A percentile compares a stretch with the other conserved stretches of the same genome.
phyloP scores from a whole-genome alignment of 2,113 vertebrate genomes.

The Macrotis lagotis region DNA sequence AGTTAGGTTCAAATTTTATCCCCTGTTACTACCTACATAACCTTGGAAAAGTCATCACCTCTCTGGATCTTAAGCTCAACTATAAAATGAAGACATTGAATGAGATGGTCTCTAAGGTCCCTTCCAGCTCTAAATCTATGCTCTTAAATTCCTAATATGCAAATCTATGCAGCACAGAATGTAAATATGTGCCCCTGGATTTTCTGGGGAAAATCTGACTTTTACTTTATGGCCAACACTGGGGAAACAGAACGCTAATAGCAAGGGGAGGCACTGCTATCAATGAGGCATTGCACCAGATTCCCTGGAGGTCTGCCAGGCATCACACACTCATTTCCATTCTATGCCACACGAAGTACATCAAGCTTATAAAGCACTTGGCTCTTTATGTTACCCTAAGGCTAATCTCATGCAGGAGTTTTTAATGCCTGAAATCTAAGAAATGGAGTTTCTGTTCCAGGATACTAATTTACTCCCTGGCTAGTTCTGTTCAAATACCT shows the following conservation, averaged over 20 bases:
- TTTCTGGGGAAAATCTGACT: background rate
- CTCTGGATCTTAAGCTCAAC: background rate
- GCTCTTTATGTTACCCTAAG: background rate
- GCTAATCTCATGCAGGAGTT: background rate
- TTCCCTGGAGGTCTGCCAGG: background rate
- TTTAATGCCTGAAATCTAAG: constrained; percentile 49
- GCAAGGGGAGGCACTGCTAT: background rate
- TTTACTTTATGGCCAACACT: background rate
- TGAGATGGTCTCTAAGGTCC: background rate
- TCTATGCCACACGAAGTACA: background rate
- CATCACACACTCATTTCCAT: constrained; percentile 5
- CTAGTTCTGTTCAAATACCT: constrained; percentile 26
- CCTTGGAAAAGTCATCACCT: background rate
- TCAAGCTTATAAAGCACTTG: background rate
- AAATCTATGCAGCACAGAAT: constrained; percentile 38
- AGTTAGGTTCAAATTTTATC: background rate
- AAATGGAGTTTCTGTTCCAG: constrained; percentile 30
- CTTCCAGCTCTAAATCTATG: background rate
- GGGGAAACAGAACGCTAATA: background rate
- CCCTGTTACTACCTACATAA: background rate
- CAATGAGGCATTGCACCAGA: background rate
- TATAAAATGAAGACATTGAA: background rate
- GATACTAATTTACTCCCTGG: constrained; percentile 37
- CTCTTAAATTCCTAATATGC: background rate
- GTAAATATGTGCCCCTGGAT: background rate